phyloP scores from a whole-genome alignment of 2,888 invertebrate genomes.

The Muschampia plurimacula region DNA sequence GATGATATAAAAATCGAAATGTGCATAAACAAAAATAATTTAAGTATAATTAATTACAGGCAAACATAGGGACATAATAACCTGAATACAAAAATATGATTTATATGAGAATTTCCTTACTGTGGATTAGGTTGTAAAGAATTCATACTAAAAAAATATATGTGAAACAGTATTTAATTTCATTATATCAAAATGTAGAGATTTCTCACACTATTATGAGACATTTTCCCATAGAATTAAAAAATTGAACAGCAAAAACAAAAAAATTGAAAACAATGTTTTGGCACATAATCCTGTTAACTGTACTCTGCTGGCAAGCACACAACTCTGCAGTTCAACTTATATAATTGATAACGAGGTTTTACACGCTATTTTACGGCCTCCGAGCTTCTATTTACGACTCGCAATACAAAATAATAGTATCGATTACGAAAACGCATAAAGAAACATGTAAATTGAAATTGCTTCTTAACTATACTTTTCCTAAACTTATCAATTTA shows the following conservation, averaged over 20 bases:
- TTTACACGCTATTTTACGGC: constrained; percentile 70
- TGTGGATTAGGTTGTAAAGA: too few relatives aligned
- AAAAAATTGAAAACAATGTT: constrained; percentile 41
- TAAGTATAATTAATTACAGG: too few relatives aligned
- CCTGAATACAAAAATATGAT: too few relatives aligned
- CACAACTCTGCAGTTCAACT: constrained; percentile 62
- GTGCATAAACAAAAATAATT: too few relatives aligned
- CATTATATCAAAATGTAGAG: not conserved
- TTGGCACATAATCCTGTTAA: constrained; percentile 48
- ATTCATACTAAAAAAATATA: too few relatives aligned
- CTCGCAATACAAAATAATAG: constrained; percentile 19
- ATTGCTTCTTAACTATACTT: not conserved
- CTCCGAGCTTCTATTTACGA: constrained; percentile 32
- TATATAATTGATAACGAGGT: constrained; percentile 78
- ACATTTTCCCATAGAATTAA: not conserved
- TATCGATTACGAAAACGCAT: constrained; percentile 34
- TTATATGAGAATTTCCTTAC: too few relatives aligned
- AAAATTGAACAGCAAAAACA: constrained; percentile 5
- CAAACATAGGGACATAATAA: too few relatives aligned
- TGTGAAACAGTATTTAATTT: too few relatives aligned
- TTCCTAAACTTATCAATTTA: constrained; percentile 7
- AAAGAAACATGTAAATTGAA: constrained; percentile 3
- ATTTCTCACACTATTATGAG: not conserved
- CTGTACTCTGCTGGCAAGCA: constrained; percentile 55
- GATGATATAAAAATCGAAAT: too few relatives aligned